A percentile compares a stretch with the other conserved stretches of the same genome.
Conservation (phyloP, 1,140 invertebrate genomes). For the Parapsyche elsis region DNA sequence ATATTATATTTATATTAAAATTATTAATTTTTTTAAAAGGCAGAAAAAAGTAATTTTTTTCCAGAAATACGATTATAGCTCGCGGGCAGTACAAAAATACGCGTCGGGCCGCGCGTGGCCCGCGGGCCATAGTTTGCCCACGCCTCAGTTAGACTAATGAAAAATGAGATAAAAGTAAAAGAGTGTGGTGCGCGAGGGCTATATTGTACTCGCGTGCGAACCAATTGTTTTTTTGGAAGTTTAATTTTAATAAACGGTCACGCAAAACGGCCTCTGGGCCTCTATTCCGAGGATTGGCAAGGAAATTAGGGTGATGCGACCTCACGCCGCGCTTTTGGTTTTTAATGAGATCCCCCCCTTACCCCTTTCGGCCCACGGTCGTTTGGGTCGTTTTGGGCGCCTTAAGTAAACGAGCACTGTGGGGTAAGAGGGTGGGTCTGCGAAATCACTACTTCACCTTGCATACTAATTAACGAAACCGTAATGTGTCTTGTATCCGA, state of each 20-base stretch:
- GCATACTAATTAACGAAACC: conserved; percentile 23
- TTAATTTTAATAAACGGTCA: conserved; percentile 11
- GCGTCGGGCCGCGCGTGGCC: too few species aligned
- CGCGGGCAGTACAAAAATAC: too few species aligned
- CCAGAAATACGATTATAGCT: too few species aligned
- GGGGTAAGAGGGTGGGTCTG: background rate
- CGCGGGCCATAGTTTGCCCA: too few species aligned
- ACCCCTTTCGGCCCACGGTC: background rate
- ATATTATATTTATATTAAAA: too few species aligned
- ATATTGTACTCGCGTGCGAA: background rate
- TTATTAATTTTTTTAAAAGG: too few species aligned
- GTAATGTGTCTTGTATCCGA: background rate
- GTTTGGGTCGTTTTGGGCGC: background rate
- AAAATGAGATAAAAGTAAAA: too few species aligned
- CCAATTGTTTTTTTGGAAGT: background rate
- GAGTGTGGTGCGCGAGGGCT: too few species aligned
- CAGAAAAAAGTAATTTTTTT: too few species aligned
- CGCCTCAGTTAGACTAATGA: too few species aligned
- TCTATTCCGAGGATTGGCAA: background rate
- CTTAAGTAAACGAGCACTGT: background rate
- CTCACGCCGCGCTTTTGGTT: conserved; percentile 1
- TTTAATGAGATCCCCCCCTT: background rate
- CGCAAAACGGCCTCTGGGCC: conserved; percentile 3
- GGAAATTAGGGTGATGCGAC: conserved; percentile 17
- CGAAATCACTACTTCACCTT: conserved; percentile 30